Evolutionary conservation across 1,140 invertebrate species (phyloP).

Genomic region (Bactericera cockerelli): DNA sequence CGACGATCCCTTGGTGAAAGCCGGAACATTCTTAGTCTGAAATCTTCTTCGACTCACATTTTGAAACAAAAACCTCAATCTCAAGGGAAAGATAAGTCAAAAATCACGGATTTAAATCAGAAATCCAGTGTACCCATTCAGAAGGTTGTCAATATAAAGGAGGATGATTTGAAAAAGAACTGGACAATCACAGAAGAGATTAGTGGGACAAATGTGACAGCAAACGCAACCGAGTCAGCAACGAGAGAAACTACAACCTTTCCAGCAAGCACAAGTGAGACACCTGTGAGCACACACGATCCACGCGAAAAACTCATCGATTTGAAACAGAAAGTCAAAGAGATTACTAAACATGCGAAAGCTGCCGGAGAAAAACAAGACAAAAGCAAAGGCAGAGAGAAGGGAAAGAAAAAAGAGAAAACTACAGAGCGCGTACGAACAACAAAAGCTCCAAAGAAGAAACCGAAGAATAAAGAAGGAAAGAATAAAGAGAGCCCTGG

Average conservation of each 20-base stretch:
- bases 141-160: background rate
- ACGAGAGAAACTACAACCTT: too few species aligned
- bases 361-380: too few species aligned
- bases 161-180: background rate
- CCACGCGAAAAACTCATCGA: background rate
- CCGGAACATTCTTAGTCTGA: background rate
- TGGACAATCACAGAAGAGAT: background rate
- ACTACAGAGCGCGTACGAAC: background rate
- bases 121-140: background rate
- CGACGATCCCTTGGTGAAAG: background rate
- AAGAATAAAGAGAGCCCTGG: background rate
- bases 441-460: background rate
- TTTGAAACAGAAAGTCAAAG: background rate
- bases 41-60: background rate
- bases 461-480: background rate
- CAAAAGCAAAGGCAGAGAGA: background rate
- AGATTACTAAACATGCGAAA: background rate
- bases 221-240: too few species aligned
- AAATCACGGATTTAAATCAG: background rate
- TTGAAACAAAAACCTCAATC: background rate
- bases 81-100: background rate
- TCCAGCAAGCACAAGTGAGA: too few species aligned
- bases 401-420: constrained; percentile 3
- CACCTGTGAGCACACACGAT: too few species aligned
- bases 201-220: too few species aligned